Base-by-base conservation (phyloP, 92 coral and sea anemone species). In the Actinostola sp. region DNA sequence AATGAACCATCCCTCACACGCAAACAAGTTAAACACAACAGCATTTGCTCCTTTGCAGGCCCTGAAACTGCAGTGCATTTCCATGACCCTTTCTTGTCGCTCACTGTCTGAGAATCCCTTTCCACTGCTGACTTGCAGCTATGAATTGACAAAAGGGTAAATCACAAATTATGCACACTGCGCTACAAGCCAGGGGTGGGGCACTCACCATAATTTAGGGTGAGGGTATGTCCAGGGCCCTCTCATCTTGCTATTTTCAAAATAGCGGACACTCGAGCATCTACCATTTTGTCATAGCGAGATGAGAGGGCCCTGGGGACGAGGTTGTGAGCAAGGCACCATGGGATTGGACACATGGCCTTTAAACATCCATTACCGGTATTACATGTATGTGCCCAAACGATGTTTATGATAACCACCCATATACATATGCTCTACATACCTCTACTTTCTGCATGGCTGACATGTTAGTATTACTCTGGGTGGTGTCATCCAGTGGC, bases 1-100 rank as follows among this genome's bases (percentile, higher is more conserved):
- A 75, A 90, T 90, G 53, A 87, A 90, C 96, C 96, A 90, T 21
- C 96, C 96, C 55, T 90, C 96, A 75, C 96, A 90, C 60, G 96
- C 96, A 83, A 90, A 90, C 59, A 90, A 76, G 36, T 90, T 90
- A 52, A 90, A 90, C 23, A 90, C 92, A 55, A 90, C 80, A 58
- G 89, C 96, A 87, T 67, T 83, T 8, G 96, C 96, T 44, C 96
- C 96, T 71, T 78, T 46, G 69, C 96, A 90, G 12, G 96, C 96
- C 46, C 76, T 63, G 50, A 90, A 44, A 27, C 96, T 90, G 34
- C 82, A 73, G 53, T 90, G 96, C 96, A 90, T 90, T 56, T 90
- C 96, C 51, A 71, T 71, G 19, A 90, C 82, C 61, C 96, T 66
- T 21, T 90, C 89, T 51, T 83, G 96, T 11, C 88, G 89, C 66